Percentiles rank a stretch among this genome's conserved stretches.
Conservation (phyloP, 2,888 invertebrate species). For the Lepetodrilus schrolli region DNA sequence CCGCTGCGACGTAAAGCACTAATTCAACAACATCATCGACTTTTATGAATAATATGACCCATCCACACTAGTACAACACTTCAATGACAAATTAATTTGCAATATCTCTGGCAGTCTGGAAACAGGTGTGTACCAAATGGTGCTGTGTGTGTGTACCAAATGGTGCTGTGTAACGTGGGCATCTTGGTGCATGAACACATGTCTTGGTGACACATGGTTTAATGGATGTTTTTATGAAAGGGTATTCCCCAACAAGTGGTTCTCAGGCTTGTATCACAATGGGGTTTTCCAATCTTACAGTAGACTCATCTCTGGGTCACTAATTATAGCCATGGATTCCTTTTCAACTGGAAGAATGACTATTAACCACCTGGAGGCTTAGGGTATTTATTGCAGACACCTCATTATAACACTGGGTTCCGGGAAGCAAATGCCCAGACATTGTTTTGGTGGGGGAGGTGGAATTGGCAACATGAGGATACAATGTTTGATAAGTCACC, state of each 20-base stretch:
- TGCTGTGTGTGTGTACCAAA: too few species aligned
- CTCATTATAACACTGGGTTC: neutral
- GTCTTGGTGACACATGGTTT: conserved; percentile 4
- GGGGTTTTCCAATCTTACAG: conserved; percentile 7
- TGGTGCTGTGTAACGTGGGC: too few species aligned
- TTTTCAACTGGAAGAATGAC: neutral
- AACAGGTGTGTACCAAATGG: too few species aligned
- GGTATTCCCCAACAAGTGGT: conserved; percentile 5
- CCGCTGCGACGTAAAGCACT: too few species aligned
- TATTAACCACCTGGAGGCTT: neutral
- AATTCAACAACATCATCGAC: too few species aligned
- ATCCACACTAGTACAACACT: too few species aligned
- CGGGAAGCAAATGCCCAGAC: neutral
- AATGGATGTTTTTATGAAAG: conserved; percentile 1
- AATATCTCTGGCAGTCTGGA: too few species aligned
- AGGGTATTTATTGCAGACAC: conserved; percentile 1
- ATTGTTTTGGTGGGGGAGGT: conserved; percentile 23
- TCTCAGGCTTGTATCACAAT: neutral
- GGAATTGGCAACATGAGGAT: neutral
- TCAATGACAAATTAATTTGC: too few species aligned
- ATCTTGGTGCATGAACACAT: conserved; percentile 11
- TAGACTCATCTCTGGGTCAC: conserved; percentile 21
- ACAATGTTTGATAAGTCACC: conserved; percentile 25
- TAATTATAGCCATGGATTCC: conserved; percentile 23
- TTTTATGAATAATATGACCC: too few species aligned